A percentile compares a stretch with the other conserved stretches of the same genome.
phyloP scores from a whole-genome alignment of 2,113 vertebrate species.

The Recurvirostra avosetta region DNA sequence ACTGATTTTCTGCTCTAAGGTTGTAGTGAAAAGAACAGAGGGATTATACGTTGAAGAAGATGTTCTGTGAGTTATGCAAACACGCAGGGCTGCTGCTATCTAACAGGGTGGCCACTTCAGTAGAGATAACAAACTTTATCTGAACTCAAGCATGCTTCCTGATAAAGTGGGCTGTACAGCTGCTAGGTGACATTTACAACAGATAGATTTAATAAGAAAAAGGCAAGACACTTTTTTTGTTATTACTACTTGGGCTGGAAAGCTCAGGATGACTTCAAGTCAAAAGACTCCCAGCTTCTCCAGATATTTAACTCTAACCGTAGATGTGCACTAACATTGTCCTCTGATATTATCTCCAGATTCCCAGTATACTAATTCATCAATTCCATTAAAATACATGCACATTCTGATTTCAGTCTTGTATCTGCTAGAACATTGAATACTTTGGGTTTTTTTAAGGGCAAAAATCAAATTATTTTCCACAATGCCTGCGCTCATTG shows the following conservation, averaged over 20 bases:
- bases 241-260: not conserved
- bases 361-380: not conserved
- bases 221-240: not conserved
- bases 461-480: not conserved
- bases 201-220: not conserved
- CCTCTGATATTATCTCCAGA: not conserved
- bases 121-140: slow-evolving; percentile 11
- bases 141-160: not conserved
- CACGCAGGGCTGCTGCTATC: not conserved
- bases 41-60: not conserved
- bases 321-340: not conserved
- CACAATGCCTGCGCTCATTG: not conserved
- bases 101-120: slow-evolving; percentile 2
- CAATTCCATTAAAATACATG: not conserved
- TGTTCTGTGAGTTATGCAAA: not conserved
- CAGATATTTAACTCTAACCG: not conserved
- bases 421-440: not conserved
- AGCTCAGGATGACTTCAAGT: not conserved
- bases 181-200: not conserved
- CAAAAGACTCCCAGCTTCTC: not conserved
- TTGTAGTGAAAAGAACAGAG: not conserved
- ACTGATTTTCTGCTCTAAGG: not conserved
- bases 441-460: rapidly evolving
- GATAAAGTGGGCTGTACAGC: not conserved
- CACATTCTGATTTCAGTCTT: not conserved